Conservation (phyloP, 2,888 invertebrate species). For the Philereme vetulata region DNA sequence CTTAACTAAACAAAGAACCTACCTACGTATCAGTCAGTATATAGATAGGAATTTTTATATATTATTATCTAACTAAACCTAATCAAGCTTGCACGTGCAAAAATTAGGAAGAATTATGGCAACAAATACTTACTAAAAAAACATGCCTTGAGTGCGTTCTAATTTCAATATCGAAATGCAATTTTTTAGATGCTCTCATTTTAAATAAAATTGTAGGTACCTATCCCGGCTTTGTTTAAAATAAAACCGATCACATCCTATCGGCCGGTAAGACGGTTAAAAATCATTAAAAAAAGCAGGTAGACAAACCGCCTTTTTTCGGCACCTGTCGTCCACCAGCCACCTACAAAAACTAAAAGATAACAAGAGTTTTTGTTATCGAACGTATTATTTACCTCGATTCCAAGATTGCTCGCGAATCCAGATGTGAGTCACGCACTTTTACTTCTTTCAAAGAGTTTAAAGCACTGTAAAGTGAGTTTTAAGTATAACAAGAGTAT, state of each 20-base stretch:
- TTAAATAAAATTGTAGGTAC: too few species aligned
- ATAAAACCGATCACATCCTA: constrained; percentile 3
- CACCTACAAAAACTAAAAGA: constrained; percentile 34
- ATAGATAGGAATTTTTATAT: too few species aligned
- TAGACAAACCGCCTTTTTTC: constrained; percentile 32
- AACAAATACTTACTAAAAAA: too few species aligned
- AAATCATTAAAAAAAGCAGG: constrained; percentile 32
- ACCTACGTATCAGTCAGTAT: neutral
- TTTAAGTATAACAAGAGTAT: constrained; percentile 51
- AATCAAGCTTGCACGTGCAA: too few species aligned
- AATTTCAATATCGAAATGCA: too few species aligned
- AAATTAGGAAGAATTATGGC: too few species aligned
- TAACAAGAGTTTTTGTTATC: constrained; percentile 46
- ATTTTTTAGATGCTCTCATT: too few species aligned
- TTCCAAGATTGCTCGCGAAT: constrained; percentile 37
- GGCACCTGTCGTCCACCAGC: constrained; percentile 35
- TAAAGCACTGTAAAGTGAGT: constrained; percentile 42
- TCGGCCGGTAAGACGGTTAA: constrained; percentile 18
- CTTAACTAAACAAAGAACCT: constrained; percentile 2
- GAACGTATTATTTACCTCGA: constrained; percentile 45
- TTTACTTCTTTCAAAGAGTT: constrained; percentile 38
- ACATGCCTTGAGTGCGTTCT: too few species aligned
- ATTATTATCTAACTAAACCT: too few species aligned
- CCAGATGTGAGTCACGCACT: constrained; percentile 37
- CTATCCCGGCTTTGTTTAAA: neutral